phyloP scores from a whole-genome alignment of 2,888 invertebrate species.

The Mechanitis messenoides region DNA sequence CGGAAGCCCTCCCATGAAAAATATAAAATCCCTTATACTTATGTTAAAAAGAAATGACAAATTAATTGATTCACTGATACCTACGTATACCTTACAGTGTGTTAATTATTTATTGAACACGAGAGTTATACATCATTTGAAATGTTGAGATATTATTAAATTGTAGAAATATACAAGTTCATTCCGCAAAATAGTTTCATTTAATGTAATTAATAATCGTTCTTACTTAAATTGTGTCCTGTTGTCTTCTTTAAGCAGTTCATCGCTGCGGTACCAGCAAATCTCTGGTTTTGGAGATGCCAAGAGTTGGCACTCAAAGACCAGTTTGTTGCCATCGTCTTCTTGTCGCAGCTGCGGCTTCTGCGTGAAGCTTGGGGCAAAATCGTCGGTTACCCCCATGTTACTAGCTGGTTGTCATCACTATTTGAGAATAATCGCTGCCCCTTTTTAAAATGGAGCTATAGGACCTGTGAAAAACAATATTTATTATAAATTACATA shows the following conservation, averaged over 20 bases:
- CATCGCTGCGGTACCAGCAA: slow-evolving; percentile 93
- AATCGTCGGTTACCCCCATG: slow-evolving; percentile 94
- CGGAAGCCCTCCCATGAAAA: too few species aligned
- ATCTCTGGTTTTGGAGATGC: slow-evolving; percentile 93
- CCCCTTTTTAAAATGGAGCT: slow-evolving; percentile 35
- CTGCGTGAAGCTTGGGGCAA: slow-evolving; percentile 98
- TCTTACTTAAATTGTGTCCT: slow-evolving; percentile 87
- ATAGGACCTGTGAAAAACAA: slow-evolving; percentile 40
- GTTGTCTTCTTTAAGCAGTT: slow-evolving; percentile 87
- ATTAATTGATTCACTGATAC: too few species aligned
- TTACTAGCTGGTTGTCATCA: slow-evolving; percentile 65
- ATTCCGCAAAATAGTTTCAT: too few species aligned
- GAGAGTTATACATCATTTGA: too few species aligned
- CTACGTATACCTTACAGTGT: too few species aligned
- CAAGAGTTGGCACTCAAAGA: slow-evolving; percentile 94
- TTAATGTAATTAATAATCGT: too few species aligned
- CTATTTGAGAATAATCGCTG: slow-evolving; percentile 46
- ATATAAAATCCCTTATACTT: too few species aligned
- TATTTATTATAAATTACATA: slow-evolving; percentile 8
- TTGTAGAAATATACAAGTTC: too few species aligned
- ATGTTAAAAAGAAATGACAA: too few species aligned
- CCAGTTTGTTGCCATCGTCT: slow-evolving; percentile 95
- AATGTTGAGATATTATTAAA: too few species aligned
- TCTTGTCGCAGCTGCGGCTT: slow-evolving; percentile 98
- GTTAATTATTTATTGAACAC: too few species aligned